Conservation (phyloP, 2,888 invertebrate species). For the Lithophane ornitopus region DNA sequence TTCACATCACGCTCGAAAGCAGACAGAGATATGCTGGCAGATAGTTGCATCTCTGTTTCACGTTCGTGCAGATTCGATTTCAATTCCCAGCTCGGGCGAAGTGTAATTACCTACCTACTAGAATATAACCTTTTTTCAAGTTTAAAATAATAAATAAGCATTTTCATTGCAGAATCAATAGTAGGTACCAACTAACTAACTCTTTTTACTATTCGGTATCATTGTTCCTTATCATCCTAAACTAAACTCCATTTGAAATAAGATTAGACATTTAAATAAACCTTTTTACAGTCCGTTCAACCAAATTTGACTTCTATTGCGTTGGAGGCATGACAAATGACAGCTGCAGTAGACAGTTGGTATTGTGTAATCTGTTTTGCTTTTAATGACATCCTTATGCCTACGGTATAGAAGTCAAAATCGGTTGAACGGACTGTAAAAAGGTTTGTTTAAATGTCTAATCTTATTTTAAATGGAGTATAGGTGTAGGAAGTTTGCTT, state of each 20-base stretch:
- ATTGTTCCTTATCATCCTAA: neutral
- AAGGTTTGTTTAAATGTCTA: no score
- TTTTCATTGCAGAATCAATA: neutral
- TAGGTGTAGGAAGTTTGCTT: neutral
- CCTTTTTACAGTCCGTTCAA: no score
- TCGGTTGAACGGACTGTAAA: no score
- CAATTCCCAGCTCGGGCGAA: neutral
- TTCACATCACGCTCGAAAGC: slow-evolving; percentile 16
- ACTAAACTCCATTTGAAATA: neutral
- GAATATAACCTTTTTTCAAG: neutral
- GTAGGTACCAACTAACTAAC: neutral
- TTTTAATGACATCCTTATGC: no score
- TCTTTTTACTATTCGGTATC: neutral
- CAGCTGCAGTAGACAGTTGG: no score
- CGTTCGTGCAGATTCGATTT: slow-evolving; percentile 13
- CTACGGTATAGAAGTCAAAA: no score
- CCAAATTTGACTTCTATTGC: no score
- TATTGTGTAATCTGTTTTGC: no score
- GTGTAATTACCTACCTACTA: neutral
- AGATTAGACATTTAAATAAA: no score
- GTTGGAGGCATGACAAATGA: no score
- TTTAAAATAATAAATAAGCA: neutral
- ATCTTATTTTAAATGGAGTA: no score
- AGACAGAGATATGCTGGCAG: slow-evolving; percentile 4
- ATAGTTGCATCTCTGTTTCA: neutral